These are phyloP conservation scores for Drosophila acutilabella DNA, from an alignment of 2,888 invertebrate genomes.

Conservation along the genomic window DNA sequence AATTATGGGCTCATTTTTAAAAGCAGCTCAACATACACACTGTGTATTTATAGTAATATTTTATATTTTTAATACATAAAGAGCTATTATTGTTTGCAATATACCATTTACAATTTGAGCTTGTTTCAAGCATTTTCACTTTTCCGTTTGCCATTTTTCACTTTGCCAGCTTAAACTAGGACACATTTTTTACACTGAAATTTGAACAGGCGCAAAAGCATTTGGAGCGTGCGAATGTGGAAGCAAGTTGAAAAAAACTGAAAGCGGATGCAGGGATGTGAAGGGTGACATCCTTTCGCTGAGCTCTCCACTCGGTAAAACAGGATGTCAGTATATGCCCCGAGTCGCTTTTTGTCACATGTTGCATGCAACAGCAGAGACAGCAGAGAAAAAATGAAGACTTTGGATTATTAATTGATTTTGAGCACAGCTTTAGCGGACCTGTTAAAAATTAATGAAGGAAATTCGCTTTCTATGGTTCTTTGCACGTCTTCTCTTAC, in stretches of 20 bases:
- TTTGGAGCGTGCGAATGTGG: slow-evolving; percentile 34
- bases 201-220: slow-evolving; percentile 49
- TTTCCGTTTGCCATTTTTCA: neutral
- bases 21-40: neutral
- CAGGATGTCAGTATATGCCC: slow-evolving; percentile 22
- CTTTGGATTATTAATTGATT: slow-evolving; percentile 71
- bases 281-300: neutral
- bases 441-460: slow-evolving; percentile 61
- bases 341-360: slow-evolving; percentile 51
- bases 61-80: slow-evolving; percentile 8
- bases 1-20: slow-evolving; percentile 2
- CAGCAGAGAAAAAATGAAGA: slow-evolving; percentile 8
- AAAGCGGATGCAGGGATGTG: neutral
- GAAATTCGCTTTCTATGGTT: slow-evolving; percentile 12
- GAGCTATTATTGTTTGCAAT: neutral
- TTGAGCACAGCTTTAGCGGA: slow-evolving; percentile 32
- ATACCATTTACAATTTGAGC: neutral
- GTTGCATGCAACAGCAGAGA: slow-evolving; percentile 54
- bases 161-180: slow-evolving; percentile 34
- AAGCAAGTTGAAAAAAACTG: slow-evolving; percentile 14
- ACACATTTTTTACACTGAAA: slow-evolving; percentile 45
- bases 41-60: neutral
- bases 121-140: neutral
- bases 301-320: slow-evolving; percentile 7
- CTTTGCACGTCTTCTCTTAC: neutral